phyloP scores from a whole-genome alignment of 2,113 vertebrate genomes.

The Phyllostomus discolor region DNA sequence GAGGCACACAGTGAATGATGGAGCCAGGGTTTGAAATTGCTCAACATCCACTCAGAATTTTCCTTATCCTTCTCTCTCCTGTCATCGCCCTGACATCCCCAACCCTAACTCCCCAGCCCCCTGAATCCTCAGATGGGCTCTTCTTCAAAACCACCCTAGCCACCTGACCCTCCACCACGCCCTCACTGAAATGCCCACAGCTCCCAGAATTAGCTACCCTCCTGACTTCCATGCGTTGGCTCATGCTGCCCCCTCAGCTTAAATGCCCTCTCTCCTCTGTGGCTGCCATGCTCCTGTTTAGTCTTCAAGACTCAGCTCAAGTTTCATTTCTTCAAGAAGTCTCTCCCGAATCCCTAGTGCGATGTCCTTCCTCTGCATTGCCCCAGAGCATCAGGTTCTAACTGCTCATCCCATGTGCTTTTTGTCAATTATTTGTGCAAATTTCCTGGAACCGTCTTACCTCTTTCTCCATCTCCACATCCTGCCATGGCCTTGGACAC shows the following conservation, averaged over 20 bases:
- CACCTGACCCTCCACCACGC: background rate
- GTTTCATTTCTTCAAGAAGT: background rate
- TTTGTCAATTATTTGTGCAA: background rate
- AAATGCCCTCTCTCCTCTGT: background rate
- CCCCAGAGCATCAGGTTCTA: background rate
- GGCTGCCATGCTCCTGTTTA: background rate
- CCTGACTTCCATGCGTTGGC: background rate
- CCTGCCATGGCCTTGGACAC: background rate
- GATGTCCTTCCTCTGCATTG: background rate
- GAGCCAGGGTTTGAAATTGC: background rate
- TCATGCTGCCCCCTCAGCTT: background rate
- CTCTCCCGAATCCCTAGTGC: background rate
- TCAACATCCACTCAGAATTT: background rate
- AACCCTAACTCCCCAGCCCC: background rate
- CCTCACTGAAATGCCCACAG: fast-evolving
- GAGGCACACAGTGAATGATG: background rate
- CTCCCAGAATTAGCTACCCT: background rate
- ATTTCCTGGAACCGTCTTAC: background rate
- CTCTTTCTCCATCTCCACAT: background rate
- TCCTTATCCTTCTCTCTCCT: background rate
- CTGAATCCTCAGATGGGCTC: background rate
- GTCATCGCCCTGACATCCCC: background rate
- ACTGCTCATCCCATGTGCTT: background rate
- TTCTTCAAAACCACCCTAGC: background rate
- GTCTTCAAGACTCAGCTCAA: background rate